A percentile compares a stretch with the other conserved stretches of the same genome.
phyloP scores from a whole-genome alignment of 2,797 vertebrate species.

The Gobionotothen gibberifrons region DNA sequence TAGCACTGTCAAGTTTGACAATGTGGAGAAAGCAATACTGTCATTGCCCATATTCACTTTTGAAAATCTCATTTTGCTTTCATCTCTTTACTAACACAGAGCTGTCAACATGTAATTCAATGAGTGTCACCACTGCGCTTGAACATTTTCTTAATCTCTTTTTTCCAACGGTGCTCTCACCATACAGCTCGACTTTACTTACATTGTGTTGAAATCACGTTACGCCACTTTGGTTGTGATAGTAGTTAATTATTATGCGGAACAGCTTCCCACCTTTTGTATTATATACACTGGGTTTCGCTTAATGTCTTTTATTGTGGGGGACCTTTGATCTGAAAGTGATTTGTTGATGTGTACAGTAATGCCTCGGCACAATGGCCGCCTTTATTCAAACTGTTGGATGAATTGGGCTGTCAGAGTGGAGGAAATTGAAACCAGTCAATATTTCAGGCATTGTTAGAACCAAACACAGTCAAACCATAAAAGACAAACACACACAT shows the following conservation, averaged over 20 bases:
- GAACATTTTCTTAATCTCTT: conserved; percentile 55
- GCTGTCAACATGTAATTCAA: conserved; percentile 79
- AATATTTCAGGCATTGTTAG: conserved; percentile 51
- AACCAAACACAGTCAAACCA: conserved; percentile 45
- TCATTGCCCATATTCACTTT: conserved; percentile 78
- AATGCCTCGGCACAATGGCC: conserved; percentile 31
- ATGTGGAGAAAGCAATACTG: conserved; percentile 77
- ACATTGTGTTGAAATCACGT: conserved; percentile 42
- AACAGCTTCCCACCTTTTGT: conserved; percentile 4
- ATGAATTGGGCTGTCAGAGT: conserved; percentile 67
- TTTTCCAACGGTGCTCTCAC: conserved; percentile 15
- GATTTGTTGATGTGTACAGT: conserved; percentile 55
- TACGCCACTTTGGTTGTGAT: conserved; percentile 32
- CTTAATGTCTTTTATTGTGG: not conserved
- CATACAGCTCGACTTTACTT: conserved; percentile 25
- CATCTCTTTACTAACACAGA: conserved; percentile 71
- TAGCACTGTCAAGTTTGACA: conserved; percentile 78
- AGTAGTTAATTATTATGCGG: conserved; percentile 32
- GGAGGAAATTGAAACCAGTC: conserved; percentile 76
- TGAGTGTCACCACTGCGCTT: conserved; percentile 68
- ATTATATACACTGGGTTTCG: not conserved
- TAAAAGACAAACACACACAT: conserved; percentile 39
- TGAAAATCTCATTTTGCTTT: conserved; percentile 82
- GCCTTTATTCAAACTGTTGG: conserved; percentile 55
- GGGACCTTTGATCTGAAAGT: conserved; percentile 46